Base-by-base conservation (phyloP, 2,113 vertebrate species). In the Scartelaos histophorus region DNA sequence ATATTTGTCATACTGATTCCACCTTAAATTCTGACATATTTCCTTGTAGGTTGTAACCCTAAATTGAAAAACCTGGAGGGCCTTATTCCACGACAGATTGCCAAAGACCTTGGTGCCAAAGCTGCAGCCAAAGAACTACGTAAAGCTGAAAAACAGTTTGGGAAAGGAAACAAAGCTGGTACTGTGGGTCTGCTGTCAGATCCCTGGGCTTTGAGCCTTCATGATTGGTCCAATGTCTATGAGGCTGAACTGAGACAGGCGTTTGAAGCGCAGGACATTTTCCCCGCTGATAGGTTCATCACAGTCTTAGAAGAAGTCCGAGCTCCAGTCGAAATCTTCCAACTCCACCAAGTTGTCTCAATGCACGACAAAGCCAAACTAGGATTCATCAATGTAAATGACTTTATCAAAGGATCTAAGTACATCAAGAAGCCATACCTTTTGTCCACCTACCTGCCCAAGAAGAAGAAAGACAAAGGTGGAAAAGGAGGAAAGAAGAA, bases 401-500 rank as follows among this genome's bases (percentile, higher is more conserved):
- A 98, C 0, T 99, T 99, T 82, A 90, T 98, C 61, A 96, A 90
- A 87, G 98, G 97, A 17, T 90, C 86, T n/a, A 95, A 64, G 70
- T 98, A 95, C 76, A 70, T 99, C 71, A 88, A 88, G 70, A 98
- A 96, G 76, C 3, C 69, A 0, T 96, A 84, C 5, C 92, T 97
- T 17, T 80, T 96, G 46, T 78, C 93, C 0, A 93, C 95, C 0
- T 96, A 91, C 46, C 83, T 82, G 22, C 85, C 94, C 0, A 94
- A 94, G 71, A 96, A 94, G 89, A 94, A 93, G 80, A 94, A 82
- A 73, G 90, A 81, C n/a, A 90, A 86, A 7, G 93, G 82, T 4
- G 74, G 77, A 43, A 94, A 93, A 66, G 93, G 80, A 21, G 92
- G 78, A 0, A 78, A 83, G 15, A 94, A 87, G 66, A 95, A 94